Evolutionary conservation across 2,797 vertebrate species (phyloP), one percentile per base, ranked within the genome.

Genomic region (Chiropotes sagulatus): DNA sequence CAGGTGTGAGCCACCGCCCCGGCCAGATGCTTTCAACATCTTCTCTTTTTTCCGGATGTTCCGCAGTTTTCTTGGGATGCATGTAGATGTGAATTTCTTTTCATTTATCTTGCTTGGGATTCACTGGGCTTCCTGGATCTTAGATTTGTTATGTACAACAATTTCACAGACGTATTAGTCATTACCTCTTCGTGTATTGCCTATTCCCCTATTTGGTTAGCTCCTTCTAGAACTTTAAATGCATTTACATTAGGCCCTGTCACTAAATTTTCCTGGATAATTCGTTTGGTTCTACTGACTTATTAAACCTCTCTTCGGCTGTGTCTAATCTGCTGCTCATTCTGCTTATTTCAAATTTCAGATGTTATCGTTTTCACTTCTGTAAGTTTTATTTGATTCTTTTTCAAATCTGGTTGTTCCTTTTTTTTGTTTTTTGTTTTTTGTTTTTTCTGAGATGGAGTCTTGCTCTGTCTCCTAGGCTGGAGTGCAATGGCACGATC

Each of bases 171-270:
- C 7, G 19, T 7, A 1, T n/a, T 30, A 7, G 28, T 26, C 26
- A 2, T 52, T 36, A 11, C 10, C 33, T 76, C 81, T 73, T 67
- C 20, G 1, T 4, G 0, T 5, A 9, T 36, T 7, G 57, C 19
- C 50, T 19, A 5, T 6, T 52, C 20, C 12, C 48, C 33, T 50
- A 1, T 20, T 44, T 67, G 3, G 1, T 39, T 4, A 2, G 39
- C 90, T 73, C 73, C n/a, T 52, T 44, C 76, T 12, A 26, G 83
- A 54, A 20, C 44, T 54, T 75, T 61, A 36, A 48, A 26, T 1
- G 28, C n/a, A 15, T 3, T 11, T 7, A 1, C 15, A 0, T 9
- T 4, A 30, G 83, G 26, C 44, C 52, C 33, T 44, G n/a, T 57
- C n/a, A 8, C 52, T 19, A 5, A 28, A 1, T 39, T 20, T 67